Percentiles rank a stretch among this genome's conserved stretches.
phyloP scores from a whole-genome alignment of 1,140 invertebrate genomes.

The Drosophila guanche region DNA sequence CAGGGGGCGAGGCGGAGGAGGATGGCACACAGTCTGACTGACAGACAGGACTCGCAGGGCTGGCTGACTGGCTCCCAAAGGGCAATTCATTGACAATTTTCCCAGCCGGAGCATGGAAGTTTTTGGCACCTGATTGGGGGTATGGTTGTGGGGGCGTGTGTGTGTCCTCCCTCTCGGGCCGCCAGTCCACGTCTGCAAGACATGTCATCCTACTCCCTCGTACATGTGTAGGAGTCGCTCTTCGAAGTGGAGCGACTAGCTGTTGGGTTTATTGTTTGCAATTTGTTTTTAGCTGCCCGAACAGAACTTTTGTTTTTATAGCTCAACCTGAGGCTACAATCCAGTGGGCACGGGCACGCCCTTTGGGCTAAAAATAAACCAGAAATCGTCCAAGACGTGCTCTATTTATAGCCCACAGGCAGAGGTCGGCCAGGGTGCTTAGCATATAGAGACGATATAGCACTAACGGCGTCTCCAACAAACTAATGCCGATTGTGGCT shows the following conservation, averaged over 20 bases:
- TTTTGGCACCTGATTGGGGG: conserved; percentile 53
- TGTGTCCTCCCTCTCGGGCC: neutral
- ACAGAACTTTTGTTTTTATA: conserved; percentile 73
- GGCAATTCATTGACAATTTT: conserved; percentile 70
- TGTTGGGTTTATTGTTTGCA: conserved; percentile 72
- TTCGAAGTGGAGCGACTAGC: conserved; percentile 9
- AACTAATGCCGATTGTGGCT: conserved; percentile 43
- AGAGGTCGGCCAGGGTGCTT: conserved; percentile 4
- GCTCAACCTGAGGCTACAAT: conserved; percentile 22
- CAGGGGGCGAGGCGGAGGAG: no score
- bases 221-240: conserved; percentile 41
- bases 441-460: conserved; percentile 37
- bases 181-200: no score
- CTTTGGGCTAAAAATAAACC: conserved; percentile 53
- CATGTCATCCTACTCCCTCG: neutral
- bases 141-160: neutral
- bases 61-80: conserved; percentile 17
- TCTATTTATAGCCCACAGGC: conserved; percentile 66
- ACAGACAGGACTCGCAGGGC: neutral
- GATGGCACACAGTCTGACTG: conserved; percentile 8
- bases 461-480: conserved; percentile 28
- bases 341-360: conserved; percentile 32
- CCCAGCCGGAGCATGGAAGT: conserved; percentile 23
- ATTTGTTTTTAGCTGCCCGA: conserved; percentile 77
- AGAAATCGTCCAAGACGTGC: conserved; percentile 50